Base-by-base conservation (phyloP, 2,888 invertebrate species). In the Acanthosepion pharaonis region DNA sequence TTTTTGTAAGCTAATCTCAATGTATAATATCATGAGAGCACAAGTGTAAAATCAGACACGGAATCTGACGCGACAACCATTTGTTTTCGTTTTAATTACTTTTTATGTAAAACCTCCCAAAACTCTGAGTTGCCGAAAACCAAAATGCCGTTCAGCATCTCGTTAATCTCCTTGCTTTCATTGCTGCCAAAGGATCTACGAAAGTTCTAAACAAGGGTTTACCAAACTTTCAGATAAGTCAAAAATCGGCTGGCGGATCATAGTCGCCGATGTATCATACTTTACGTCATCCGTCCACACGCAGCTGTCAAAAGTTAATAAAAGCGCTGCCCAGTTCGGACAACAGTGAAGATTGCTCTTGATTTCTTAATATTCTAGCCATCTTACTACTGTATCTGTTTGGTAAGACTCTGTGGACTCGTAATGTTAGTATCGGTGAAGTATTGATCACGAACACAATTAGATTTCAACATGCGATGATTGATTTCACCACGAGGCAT, bases 221-320 rank as follows among this genome's bases (percentile, higher is more conserved):
- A 78, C 78, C 78, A 78, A 78, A 78, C n/a, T n/a, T 78, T 18
- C n/a, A 15, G n/a, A n/a, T 78, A 78, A 78, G 78, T 78, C 78
- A 78, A 78, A 78, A 78, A 78, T n/a, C 18, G n/a, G n/a, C 78
- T 78, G 78, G 33, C n/a, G 78, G 78, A 78, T 78, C 78, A 78
- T n/a, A 78, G 78, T 33, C 78, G 11, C n/a, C 33, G 78, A 78
- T 78, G 11, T 33, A 78, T 78, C 78, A 78, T 78, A 78, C 78
- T 78, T 78, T 78, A n/a, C 23, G 78, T 78, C 78, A 78, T 5
- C 23, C n/a, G 11, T 78, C 78, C 78, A 33, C n/a, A 78, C 78
- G 78, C n/a, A 78, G 78, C 78, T 33, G 78, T 78, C 78, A 78
- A 78, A n/a, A 78, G 78, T 33, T 78, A 78, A 78, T 78, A 78